Evolutionary conservation across 2,113 vertebrate species (phyloP).

Genomic region (Hyperopisus bebe): DNA sequence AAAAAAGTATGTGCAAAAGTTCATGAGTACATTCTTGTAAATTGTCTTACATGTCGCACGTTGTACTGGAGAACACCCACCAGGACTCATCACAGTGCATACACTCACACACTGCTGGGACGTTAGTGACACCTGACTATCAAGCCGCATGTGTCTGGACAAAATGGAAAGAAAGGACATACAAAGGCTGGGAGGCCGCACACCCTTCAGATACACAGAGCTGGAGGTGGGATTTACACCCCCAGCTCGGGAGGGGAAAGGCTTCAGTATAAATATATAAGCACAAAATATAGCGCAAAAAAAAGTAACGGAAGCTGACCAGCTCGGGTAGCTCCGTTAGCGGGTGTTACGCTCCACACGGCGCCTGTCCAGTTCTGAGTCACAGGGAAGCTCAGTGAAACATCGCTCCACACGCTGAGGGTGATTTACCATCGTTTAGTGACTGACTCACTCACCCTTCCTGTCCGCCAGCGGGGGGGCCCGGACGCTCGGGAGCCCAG

Average conservation of each 20-base stretch:
- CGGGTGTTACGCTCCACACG: not conserved
- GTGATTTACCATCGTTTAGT: not conserved
- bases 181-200: not conserved
- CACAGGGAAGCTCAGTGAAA: not conserved
- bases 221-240: not conserved
- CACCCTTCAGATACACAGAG: not conserved
- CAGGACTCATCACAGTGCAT: not conserved
- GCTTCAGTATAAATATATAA: not conserved
- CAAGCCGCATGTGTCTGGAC: not conserved
- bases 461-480: not conserved
- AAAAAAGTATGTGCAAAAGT: not conserved
- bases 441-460: not conserved
- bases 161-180: not conserved
- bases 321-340: not conserved
- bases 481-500: not conserved
- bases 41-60: not conserved
- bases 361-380: not conserved
- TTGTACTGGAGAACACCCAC: not conserved
- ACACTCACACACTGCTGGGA: not conserved
- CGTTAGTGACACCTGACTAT: not conserved
- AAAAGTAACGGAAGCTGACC: not conserved
- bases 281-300: not conserved
- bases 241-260: not conserved
- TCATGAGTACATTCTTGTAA: not conserved
- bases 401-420: not conserved